Conservation (phyloP, 2,888 invertebrate species). For the Ellobium chinense region DNA sequence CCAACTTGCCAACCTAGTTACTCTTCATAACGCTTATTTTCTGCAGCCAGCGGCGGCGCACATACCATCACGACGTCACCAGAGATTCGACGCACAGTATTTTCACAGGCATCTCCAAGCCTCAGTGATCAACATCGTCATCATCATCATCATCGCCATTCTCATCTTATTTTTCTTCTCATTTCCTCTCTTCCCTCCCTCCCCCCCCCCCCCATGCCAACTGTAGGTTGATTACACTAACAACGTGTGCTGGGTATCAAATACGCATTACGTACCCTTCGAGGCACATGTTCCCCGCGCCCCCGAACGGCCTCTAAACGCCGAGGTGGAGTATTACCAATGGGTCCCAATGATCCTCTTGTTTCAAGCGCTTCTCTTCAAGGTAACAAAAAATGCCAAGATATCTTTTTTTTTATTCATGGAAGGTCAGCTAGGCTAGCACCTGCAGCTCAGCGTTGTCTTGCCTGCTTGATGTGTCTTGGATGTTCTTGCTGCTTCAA, state of each 20-base stretch:
- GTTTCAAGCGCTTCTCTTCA: constrained; percentile 43
- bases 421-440: background rate
- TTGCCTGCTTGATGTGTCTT: background rate
- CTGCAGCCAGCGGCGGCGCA: too few species aligned
- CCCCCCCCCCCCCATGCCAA: background rate
- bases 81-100: too few species aligned
- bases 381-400: constrained; percentile 58
- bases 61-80: too few species aligned
- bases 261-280: constrained; percentile 72
- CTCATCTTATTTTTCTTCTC: background rate
- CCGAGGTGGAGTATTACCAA: constrained; percentile 71
- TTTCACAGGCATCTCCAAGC: background rate
- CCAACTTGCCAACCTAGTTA: too few species aligned
- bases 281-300: constrained; percentile 60
- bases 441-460: background rate
- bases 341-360: constrained; percentile 79
- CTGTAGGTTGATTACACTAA: constrained; percentile 52
- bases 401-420: background rate
- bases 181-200: background rate
- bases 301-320: constrained; percentile 53
- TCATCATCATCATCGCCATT: too few species aligned
- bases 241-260: constrained; percentile 77
- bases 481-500: background rate
- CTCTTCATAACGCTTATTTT: too few species aligned
- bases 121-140: background rate